Base-by-base conservation (phyloP, 2,797 vertebrate genomes). In the Hozukius guyotensis region DNA sequence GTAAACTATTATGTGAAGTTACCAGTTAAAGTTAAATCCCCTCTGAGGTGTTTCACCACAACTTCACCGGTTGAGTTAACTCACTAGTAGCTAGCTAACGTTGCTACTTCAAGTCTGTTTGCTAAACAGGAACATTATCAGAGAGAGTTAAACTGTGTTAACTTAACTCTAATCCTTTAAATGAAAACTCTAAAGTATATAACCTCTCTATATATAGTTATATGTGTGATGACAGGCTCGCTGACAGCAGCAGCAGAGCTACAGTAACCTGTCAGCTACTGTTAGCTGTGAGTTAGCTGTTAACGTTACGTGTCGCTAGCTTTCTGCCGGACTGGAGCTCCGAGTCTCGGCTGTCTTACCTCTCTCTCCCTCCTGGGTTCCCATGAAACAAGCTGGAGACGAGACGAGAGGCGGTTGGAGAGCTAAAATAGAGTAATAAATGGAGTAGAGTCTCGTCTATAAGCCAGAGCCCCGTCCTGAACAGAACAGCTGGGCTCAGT, bases 321-420 rank as follows among this genome's bases (percentile, higher is more conserved):
- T 72, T 34, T n/a, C 24, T 2, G 72, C 75, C 12, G 27, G 25
- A 73, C 67, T 6, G 62, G 42, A 62, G 69, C 56, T 1, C 10
- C 0, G 11, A 72, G 55, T 34, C 20, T 53, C 42, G 56, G 59
- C 61, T 46, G 57, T 46, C 89, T 89, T 62, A 95, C 94, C 93
- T 93, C 89, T 90, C 59, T 94, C 93, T 85, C 87, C 93, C 82
- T 94, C 92, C 83, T 90, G 94, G 78, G 92, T 93, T 90, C 94
- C 94, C 94, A 95, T 95, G 55, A 92, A 94, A 92, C 86, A 79
- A 42, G 87, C 85, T 86, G 78, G 79, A 49, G 60, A 60, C 32
- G 27, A 55, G 60, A 60, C 32, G 27, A 55, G 60, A 75, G 60
- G n/a, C 82, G 25, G 22, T 31, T 27, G 81, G 25, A 29, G 46